phyloP scores from a whole-genome alignment of 2,113 vertebrate genomes.

The Polypterus senegalus region DNA sequence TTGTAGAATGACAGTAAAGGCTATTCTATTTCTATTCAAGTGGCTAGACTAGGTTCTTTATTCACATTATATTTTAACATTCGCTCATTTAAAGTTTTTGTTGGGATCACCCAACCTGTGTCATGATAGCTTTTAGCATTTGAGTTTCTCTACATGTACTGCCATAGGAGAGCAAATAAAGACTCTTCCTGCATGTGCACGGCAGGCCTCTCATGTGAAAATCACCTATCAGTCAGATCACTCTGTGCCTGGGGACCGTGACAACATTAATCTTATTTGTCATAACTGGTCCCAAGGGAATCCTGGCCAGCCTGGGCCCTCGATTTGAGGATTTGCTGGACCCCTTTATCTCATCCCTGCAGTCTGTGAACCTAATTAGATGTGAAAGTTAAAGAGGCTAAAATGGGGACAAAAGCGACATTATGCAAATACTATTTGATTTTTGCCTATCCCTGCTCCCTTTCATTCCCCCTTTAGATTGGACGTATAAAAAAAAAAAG shows the following conservation, averaged over 20 bases:
- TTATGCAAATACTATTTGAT: constrained; percentile 52
- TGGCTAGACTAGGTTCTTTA: too few species aligned
- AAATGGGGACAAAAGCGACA: constrained; percentile 42
- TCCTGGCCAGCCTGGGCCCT: constrained; percentile 11
- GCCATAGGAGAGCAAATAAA: background rate
- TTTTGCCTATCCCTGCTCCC: constrained; percentile 28
- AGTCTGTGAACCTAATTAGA: constrained; percentile 51
- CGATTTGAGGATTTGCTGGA: constrained; percentile 15
- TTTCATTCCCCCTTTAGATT: constrained; percentile 7
- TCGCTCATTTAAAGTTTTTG: too few species aligned
- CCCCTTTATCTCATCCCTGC: constrained; percentile 39
- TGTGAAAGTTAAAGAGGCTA: constrained; percentile 39
- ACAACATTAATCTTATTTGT: constrained; percentile 40
- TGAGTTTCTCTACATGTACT: constrained; percentile 14
- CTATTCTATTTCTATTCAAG: too few species aligned
- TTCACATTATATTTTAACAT: too few species aligned
- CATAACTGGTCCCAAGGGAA: constrained; percentile 30
- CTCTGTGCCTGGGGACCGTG: constrained; percentile 24
- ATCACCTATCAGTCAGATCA: constrained; percentile 32
- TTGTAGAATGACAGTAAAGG: too few species aligned
- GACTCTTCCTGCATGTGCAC: background rate
- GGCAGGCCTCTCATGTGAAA: constrained; percentile 28
- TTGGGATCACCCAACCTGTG: too few species aligned
- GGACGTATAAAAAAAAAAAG: constrained; percentile 9
- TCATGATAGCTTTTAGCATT: constrained; percentile 13